phyloP scores from a whole-genome alignment of 2,888 invertebrate species.

The Heliconius charithonia region DNA sequence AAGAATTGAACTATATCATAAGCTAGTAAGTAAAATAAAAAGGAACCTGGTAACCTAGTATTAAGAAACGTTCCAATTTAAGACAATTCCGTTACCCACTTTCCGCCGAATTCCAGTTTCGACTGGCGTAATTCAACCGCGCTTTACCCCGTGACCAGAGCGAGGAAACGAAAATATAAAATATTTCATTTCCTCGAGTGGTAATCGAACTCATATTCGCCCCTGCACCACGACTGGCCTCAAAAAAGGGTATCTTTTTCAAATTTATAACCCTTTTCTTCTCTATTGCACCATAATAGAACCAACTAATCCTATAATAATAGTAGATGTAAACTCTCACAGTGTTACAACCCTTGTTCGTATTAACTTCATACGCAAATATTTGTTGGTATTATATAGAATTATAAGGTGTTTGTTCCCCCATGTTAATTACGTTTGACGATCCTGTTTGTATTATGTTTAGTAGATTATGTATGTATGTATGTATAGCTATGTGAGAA shows the following conservation, averaged over 20 bases:
- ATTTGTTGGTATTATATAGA: conserved; percentile 38
- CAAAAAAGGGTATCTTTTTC: neutral
- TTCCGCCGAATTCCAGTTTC: no score
- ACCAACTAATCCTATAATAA: conserved; percentile 15
- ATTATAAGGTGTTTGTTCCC: conserved; percentile 36
- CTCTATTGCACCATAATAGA: neutral
- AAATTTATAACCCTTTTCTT: neutral
- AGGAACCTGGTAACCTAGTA: no score
- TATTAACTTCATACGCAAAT: conserved; percentile 42
- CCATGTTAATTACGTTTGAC: conserved; percentile 34
- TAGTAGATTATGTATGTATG: neutral
- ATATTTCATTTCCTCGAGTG: no score
- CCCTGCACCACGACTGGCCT: neutral
- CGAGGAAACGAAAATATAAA: no score
- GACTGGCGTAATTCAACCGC: no score
- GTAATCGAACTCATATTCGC: neutral
- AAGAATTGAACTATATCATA: no score
- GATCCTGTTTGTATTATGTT: neutral
- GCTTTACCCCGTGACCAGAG: no score
- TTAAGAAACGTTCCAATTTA: no score
- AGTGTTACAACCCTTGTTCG: conserved; percentile 25
- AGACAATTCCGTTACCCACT: no score
- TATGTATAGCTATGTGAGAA: neutral
- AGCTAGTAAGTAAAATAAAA: no score
- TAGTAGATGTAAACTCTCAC: conserved; percentile 15